Evolutionary conservation across 1,140 invertebrate genomes (phyloP).

Genomic region (Drosophila funebris): DNA sequence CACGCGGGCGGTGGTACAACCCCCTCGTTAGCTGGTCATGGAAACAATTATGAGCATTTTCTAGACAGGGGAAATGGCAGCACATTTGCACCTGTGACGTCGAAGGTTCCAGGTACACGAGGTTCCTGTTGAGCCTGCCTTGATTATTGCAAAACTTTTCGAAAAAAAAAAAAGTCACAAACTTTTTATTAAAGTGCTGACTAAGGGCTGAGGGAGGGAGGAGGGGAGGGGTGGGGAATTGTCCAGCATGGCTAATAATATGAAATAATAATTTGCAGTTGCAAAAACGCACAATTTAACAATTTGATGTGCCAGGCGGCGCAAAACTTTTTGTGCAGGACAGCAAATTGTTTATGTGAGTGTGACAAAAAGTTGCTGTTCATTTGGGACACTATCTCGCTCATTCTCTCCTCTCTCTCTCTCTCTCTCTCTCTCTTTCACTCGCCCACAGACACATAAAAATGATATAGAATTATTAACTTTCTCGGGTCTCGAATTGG

Average conservation of each 20-base stretch:
- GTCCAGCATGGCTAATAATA: slow-evolving; percentile 24
- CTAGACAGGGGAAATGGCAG: slow-evolving; percentile 16
- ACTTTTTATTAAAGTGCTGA: slow-evolving; percentile 8
- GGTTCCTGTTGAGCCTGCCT: slow-evolving; percentile 1
- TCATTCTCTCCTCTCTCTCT: neutral
- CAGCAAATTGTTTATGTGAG: slow-evolving; percentile 42
- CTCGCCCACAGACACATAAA: slow-evolving; percentile 31
- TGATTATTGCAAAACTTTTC: slow-evolving; percentile 57
- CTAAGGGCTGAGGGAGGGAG: neutral
- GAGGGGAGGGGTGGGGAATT: neutral
- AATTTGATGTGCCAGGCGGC: slow-evolving; percentile 34
- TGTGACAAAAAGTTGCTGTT: slow-evolving; percentile 40
- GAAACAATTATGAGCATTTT: slow-evolving; percentile 10
- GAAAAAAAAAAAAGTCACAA: too few species aligned
- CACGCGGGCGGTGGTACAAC: neutral
- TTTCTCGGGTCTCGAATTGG: slow-evolving; percentile 39
- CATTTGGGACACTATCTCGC: neutral
- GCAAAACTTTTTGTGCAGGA: slow-evolving; percentile 35
- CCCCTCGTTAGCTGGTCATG: neutral
- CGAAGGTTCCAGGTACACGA: neutral
- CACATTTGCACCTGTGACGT: slow-evolving; percentile 33
- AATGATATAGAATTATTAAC: slow-evolving; percentile 74
- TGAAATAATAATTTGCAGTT: slow-evolving; percentile 34
- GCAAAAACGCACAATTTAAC: slow-evolving; percentile 39
- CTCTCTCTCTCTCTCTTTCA: neutral